These are phyloP conservation scores for Agelaius tricolor DNA, from an alignment of 2,113 vertebrate species.

Conservation along the genomic window DNA sequence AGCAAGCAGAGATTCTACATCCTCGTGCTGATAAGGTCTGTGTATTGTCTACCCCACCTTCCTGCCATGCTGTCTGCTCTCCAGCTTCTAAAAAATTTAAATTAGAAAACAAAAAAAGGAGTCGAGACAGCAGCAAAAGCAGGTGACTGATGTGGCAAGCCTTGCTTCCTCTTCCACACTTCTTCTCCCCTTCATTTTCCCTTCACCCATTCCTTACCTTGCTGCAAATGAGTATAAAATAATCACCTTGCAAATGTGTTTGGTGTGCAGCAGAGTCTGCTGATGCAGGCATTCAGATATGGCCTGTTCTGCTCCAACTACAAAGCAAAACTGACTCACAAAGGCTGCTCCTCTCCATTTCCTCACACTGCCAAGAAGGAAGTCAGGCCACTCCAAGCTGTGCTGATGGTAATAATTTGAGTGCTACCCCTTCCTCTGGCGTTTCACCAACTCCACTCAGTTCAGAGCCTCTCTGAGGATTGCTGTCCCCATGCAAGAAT, in stretches of 20 bases:
- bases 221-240: constrained; percentile 30
- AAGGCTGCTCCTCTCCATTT: constrained; percentile 48
- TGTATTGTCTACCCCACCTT: neutral
- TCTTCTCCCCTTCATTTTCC: neutral
- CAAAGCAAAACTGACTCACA: constrained; percentile 67
- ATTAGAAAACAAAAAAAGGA: constrained; percentile 6
- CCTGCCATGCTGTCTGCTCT: neutral
- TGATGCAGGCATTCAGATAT: constrained; percentile 59
- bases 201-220: neutral
- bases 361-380: constrained; percentile 48
- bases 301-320: neutral
- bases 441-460: constrained; percentile 2
- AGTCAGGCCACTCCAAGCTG: constrained; percentile 40
- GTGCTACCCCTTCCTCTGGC: constrained; percentile 43
- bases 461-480: neutral
- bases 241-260: constrained; percentile 9
- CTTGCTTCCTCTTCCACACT: neutral
- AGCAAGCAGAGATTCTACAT: neutral
- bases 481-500: neutral
- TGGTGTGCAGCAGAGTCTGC: constrained; percentile 53
- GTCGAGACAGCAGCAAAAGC: neutral
- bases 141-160: neutral
- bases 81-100: constrained; percentile 8
- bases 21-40: neutral
- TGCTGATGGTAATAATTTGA: constrained; percentile 32